Conservation (phyloP, 2,113 vertebrate genomes). For the Sphyrna mokarran region DNA sequence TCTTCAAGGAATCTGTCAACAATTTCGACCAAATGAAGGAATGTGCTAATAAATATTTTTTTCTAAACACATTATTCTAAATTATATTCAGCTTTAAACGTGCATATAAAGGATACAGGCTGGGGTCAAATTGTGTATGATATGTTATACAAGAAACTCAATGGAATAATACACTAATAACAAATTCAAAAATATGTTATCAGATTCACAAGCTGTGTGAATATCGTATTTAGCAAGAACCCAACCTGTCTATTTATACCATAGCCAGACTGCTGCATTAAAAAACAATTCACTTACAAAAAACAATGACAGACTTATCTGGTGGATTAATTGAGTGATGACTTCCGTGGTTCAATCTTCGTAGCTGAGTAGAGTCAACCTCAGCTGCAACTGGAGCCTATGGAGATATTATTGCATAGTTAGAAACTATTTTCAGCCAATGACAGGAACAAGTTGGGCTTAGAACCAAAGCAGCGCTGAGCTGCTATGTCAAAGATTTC, state of each 20-base stretch:
- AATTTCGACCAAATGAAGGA: constrained; percentile 18
- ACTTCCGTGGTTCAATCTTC: background rate
- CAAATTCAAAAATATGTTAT: constrained; percentile 12
- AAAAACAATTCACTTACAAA: constrained; percentile 7
- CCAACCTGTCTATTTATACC: background rate
- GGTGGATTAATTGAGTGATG: constrained; percentile 12
- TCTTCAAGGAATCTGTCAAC: background rate
- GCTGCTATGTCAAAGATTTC: background rate
- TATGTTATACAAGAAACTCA: background rate
- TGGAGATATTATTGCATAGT: background rate
- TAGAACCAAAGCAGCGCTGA: background rate
- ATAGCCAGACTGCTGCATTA: background rate
- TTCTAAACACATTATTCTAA: background rate
- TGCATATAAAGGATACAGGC: background rate
- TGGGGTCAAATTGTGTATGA: background rate
- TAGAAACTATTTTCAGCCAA: background rate
- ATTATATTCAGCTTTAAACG: constrained; percentile 33
- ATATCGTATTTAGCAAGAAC: background rate
- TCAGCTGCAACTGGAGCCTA: background rate
- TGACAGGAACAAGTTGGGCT: background rate
- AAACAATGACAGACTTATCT: background rate
- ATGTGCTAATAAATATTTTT: constrained; percentile 3
- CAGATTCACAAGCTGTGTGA: background rate
- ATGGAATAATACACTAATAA: background rate
- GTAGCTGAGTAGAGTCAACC: background rate